A percentile compares a stretch with the other conserved stretches of the same genome.
These are phyloP conservation scores for Mystacornis crossleyi DNA, from an alignment of 2,113 vertebrate species.

Conservation along the genomic window DNA sequence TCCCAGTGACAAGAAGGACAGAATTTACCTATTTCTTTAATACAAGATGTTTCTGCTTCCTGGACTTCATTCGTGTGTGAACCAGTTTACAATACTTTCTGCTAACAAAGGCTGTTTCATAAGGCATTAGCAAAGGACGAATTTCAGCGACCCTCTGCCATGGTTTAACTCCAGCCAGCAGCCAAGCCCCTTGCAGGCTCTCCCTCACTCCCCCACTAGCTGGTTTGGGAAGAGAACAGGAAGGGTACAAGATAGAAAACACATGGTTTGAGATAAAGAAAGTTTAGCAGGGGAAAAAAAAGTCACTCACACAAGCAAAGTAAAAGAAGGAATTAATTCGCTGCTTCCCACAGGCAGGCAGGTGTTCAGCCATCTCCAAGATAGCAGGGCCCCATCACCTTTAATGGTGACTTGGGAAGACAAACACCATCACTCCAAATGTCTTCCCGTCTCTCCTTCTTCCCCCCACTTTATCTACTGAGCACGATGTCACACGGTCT, in stretches of 20 bases:
- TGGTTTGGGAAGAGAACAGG: not conserved
- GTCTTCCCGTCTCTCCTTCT: not conserved
- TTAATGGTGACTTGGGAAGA: not conserved
- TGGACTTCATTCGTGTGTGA: not conserved
- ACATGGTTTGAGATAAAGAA: not conserved
- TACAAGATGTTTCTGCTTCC: not conserved
- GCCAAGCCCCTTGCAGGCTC: not conserved
- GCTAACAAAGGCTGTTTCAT: not conserved
- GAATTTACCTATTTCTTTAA: not conserved
- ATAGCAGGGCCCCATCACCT: not conserved
- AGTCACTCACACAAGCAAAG: not conserved
- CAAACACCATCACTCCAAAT: rapidly evolving
- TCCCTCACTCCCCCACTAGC: rapidly evolving
- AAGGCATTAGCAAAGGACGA: not conserved
- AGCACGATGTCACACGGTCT: not conserved
- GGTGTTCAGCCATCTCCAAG: not conserved
- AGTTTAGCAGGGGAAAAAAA: not conserved
- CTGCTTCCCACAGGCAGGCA: no score
- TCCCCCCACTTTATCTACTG: not conserved
- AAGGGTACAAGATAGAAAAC: not conserved
- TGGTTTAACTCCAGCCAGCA: not conserved
- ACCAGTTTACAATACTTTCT: not conserved
- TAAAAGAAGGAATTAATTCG: not conserved
- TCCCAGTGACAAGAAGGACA: not conserved
- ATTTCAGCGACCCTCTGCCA: not conserved